A percentile compares a stretch with the other conserved stretches of the same genome.
Evolutionary conservation across 2,888 invertebrate species (phyloP).

Genomic region (Trissonchulus sp.): DNA sequence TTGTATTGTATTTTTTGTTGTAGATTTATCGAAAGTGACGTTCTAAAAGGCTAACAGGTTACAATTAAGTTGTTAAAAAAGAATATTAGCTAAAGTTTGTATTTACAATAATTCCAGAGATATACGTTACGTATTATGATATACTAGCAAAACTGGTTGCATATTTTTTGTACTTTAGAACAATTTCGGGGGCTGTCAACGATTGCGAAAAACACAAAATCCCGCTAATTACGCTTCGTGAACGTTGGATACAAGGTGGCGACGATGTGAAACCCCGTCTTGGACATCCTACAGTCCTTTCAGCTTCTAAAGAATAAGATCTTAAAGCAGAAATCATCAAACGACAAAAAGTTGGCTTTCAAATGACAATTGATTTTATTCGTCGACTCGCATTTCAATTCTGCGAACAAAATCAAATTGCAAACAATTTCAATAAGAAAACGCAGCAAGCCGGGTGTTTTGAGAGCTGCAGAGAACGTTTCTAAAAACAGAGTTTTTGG

Average conservation of each 20-base stretch:
- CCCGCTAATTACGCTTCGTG: neutral
- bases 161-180: no score
- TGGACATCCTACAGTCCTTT: neutral
- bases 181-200: neutral
- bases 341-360: constrained; percentile 20
- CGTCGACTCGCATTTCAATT: neutral
- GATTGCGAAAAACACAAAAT: neutral
- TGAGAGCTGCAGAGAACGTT: neutral
- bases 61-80: no score
- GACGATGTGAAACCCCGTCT: neutral
- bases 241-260: neutral
- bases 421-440: neutral
- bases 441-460: neutral
- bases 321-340: neutral
- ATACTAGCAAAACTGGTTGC: no score
- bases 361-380: constrained; percentile 5
- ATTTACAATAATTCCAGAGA: no score
- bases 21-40: no score
- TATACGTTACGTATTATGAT: no score
- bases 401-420: neutral
- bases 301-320: neutral
- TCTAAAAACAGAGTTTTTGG: constrained; percentile 13
- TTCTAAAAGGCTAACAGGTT: no score
- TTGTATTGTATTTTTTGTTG: no score
- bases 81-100: no score